Percentiles rank a stretch among this genome's conserved stretches.
Evolutionary conservation across 2,113 vertebrate species (phyloP).

Genomic region (Tinamus guttatus): DNA sequence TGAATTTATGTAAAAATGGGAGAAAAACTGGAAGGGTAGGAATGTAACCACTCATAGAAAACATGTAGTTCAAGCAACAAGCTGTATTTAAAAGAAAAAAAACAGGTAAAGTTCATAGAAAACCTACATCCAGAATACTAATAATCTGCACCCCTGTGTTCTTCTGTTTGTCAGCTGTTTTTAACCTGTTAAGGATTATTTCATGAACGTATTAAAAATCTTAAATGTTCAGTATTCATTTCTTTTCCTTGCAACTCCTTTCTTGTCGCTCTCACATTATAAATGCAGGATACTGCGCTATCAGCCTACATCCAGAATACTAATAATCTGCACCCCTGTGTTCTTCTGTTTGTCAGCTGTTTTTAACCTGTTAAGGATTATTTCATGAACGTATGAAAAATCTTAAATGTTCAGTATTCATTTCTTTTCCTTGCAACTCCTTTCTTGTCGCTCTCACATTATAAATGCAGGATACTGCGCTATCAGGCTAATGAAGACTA

Average conservation of each 20-base stretch:
- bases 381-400: not conserved
- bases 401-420: not conserved
- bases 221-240: not conserved
- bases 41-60: not conserved
- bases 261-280: not conserved
- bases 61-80: not conserved
- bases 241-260: not conserved
- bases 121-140: not conserved
- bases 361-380: not conserved
- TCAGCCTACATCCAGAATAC: not conserved
- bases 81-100: not conserved
- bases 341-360: not conserved
- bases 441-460: not conserved
- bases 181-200: not conserved
- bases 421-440: not conserved
- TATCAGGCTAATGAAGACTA: not conserved
- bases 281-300: not conserved
- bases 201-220: not conserved
- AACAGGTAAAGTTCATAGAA: constrained; percentile 25
- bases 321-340: not conserved
- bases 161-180: not conserved
- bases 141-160: constrained; percentile 1
- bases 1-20: not conserved
- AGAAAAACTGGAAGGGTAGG: not conserved
- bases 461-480: not conserved